Base-by-base conservation (phyloP, 2,888 invertebrate species). In the Gari tellinella region DNA sequence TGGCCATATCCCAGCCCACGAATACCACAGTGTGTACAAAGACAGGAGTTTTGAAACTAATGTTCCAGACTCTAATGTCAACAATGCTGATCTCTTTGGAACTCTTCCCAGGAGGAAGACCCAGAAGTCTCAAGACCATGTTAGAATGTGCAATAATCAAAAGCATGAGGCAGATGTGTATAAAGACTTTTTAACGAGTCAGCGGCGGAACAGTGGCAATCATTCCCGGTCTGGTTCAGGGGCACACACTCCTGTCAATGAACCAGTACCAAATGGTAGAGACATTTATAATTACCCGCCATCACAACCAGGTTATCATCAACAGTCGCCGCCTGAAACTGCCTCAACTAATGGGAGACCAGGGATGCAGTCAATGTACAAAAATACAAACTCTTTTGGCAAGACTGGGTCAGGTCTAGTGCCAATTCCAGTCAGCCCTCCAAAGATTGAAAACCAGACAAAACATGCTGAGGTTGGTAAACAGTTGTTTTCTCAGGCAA, bases 111-210 rank as follows among this genome's bases (percentile, higher is more conserved):
- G 87, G 38, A 78, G 83, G 58, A 74, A 82, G 72, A 75, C 78
- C 53, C 43, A 79, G 65, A 74, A 82, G 72, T 62, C 77, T 57
- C 69, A 73, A 56, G 72, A 81, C 63, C 46, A 85, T 81, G n/a
- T 68, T 66, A 15, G 76, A 65, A 56, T 60, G 70, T 57, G 78
- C 66, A 74, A 73, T 55, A 78, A 66, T 72, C 77, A 79, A 61
- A 69, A 66, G 61, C 70, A 68, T 57, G 85, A 85, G 10, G 68
- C 78, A 4, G 88, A 88, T 25, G 80, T 85, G 38, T 88, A 87
- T 51, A 83, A 86, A 56, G 81, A 83, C 45, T 88, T 79, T 72
- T 45, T 88, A 17, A 86, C 84, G 56, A 83, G 78, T 51, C 88
- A 88, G 67, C 83, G 76, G 61, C 56, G 73, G 25, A 66, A 75